These are phyloP conservation scores for Sternotherus odoratus DNA, from an alignment of 2,797 vertebrate species.

Conservation along the genomic window DNA sequence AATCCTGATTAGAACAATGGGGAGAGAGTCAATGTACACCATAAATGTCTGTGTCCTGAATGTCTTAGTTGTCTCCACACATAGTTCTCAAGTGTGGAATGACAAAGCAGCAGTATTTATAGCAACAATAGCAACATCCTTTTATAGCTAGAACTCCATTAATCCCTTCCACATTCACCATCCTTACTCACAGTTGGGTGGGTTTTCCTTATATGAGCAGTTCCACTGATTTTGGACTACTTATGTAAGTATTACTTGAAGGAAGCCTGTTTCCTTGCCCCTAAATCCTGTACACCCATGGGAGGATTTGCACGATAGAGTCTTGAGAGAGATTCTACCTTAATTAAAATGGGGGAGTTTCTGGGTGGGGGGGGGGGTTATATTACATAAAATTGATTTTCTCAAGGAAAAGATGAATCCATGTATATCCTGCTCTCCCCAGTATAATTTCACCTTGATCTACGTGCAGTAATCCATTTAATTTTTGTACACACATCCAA, in stretches of 20 bases:
- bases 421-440: too few species aligned
- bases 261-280: too few species aligned
- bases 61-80: neutral
- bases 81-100: neutral
- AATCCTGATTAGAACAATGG: neutral
- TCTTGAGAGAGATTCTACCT: too few species aligned
- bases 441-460: neutral
- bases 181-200: neutral
- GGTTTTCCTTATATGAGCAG: neutral
- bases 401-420: too few species aligned
- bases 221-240: neutral
- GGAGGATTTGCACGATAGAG: neutral
- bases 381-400: too few species aligned
- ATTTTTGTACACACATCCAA: neutral
- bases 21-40: neutral
- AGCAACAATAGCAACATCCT: neutral
- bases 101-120: neutral
- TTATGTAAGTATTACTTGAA: neutral
- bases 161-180: neutral
- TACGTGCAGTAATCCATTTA: accelerated
- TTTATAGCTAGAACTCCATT: neutral
- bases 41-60: neutral
- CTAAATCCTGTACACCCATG: neutral
- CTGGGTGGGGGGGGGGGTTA: too few species aligned
- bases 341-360: too few species aligned